Evolutionary conservation across 2,797 vertebrate species (phyloP), one percentile per base, ranked within the genome.

Genomic region (Sebastes diploproa): DNA sequence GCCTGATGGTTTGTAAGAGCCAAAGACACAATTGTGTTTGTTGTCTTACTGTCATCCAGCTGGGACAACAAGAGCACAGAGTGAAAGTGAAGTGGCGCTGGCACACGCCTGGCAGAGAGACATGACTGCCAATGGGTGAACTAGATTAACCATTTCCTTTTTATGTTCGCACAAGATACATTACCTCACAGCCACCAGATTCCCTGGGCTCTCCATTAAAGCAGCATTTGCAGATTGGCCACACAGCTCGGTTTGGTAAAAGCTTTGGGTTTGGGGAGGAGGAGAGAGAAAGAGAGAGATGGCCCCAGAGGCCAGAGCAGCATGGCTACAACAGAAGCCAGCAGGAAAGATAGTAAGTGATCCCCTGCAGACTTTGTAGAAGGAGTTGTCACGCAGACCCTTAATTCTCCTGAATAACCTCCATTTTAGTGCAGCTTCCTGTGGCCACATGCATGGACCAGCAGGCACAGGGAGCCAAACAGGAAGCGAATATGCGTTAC

Each of bases 401-500:
- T 22, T n/a, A 54, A 27, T 1, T 20, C 3, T 30, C 23, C 42
- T 65, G 66, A 63, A 83, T 64, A 71, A 66, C 65, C 55, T 78
- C 30, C n/a, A 30, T 80, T 60, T 82, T 52, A 70, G 34, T 67
- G 30, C 50, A 52, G 63, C 71, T 86, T 90, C 86, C 87, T 88
- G 68, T 65, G 13, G 52, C 72, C 64, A 42, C 66, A 54, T 27
- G 66, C 36, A 60, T 29, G 14, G 55, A 79, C 18, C 42, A 29
- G 54, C 55, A 83, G 52, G 22, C 59, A 13, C 63, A 56, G 1
- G 14, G 64, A 83, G 23, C 18, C 63, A 84, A 89, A 89, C 86
- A 93, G 90, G 87, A 94, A 90, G 90, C 34, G 46, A 82, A 81
- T 55, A 66, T 67, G 77, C 68, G 72, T 64, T 29, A 66, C 71